phyloP scores from a whole-genome alignment of 2,888 invertebrate species.

The Agriopis aurantiaria region DNA sequence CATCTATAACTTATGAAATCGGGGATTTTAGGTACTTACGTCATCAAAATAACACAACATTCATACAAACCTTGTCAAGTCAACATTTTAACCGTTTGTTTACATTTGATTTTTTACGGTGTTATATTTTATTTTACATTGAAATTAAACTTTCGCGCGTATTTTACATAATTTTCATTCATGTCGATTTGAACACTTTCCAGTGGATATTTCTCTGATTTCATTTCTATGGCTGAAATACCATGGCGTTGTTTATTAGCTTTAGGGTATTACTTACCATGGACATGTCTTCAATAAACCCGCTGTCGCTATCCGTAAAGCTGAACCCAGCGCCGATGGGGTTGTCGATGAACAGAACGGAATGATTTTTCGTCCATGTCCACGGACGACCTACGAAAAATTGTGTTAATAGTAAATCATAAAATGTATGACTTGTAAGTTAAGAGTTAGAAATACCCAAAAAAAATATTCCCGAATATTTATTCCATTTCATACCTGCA shows the following conservation, averaged over 20 bases:
- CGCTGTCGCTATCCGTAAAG: slow-evolving; percentile 83
- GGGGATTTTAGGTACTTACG: not conserved
- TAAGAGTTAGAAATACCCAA: no score
- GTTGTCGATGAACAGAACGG: slow-evolving; percentile 88
- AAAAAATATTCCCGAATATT: no score
- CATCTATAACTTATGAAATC: not conserved
- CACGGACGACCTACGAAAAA: slow-evolving; percentile 67
- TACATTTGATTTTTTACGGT: not conserved
- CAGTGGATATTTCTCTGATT: no score
- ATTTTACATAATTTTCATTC: no score
- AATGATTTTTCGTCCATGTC: slow-evolving; percentile 86
- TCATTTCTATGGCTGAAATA: no score
- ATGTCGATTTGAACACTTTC: no score
- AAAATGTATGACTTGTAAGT: no score
- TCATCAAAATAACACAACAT: not conserved
- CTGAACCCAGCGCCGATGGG: slow-evolving; percentile 89
- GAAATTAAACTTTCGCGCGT: not conserved
- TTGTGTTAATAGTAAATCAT: no score
- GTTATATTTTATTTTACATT: no score
- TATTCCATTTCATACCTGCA: no score
- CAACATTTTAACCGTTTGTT: not conserved
- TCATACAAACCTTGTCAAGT: not conserved
- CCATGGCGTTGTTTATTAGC: not conserved
- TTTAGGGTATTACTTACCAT: slow-evolving; percentile 79
- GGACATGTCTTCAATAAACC: slow-evolving; percentile 84